phyloP scores from a whole-genome alignment of 2,797 vertebrate species.

The Lithobates pipiens region DNA sequence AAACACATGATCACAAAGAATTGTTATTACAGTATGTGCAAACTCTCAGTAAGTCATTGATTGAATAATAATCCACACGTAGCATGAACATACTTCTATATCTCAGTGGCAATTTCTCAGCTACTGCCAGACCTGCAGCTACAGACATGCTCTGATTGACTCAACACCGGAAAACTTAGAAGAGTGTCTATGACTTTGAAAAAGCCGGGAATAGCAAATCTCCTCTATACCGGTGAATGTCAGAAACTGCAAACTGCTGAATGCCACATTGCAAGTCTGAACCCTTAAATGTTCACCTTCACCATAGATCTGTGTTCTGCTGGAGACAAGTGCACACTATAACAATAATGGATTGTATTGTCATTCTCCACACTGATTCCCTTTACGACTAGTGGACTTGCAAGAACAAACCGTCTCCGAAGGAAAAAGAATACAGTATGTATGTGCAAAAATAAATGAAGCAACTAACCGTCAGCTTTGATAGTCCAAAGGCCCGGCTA shows the following conservation, averaged over 20 bases:
- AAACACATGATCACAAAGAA: background rate
- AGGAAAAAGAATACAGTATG: background rate
- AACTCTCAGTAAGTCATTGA: background rate
- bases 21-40: background rate
- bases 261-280: too few relatives aligned
- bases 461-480: constrained; percentile 1
- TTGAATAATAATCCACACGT: background rate
- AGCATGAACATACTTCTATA: background rate
- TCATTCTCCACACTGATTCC: background rate
- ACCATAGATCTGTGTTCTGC: background rate
- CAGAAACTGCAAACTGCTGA: background rate
- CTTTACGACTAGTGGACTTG: background rate
- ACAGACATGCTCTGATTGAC: constrained; percentile 29
- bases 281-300: background rate
- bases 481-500: background rate
- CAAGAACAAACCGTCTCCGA: background rate
- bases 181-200: background rate
- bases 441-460: background rate
- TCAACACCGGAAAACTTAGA: constrained; percentile 24
- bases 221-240: background rate
- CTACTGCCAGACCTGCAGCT: constrained; percentile 8
- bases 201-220: constrained; percentile 23
- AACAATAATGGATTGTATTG: background rate
- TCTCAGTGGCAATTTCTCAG: constrained; percentile 5
- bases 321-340: background rate